phyloP scores from a whole-genome alignment of 2,797 vertebrate genomes.

The Danionella dracula region DNA sequence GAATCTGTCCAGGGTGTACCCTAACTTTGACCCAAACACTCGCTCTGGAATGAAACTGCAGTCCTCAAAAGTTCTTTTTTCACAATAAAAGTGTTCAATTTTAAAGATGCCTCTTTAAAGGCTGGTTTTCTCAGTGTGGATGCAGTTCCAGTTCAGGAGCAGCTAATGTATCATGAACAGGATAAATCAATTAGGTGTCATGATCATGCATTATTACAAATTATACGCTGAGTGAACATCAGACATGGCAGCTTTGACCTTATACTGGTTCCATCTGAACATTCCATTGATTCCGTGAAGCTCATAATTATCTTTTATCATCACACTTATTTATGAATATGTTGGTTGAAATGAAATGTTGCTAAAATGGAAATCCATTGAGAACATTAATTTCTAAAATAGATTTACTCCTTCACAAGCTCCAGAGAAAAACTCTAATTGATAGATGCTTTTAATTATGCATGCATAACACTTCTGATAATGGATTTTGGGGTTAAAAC shows the following conservation, averaged over 20 bases:
- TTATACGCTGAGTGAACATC: neutral
- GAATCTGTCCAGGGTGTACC: no score
- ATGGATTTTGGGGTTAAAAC: constrained; percentile 27
- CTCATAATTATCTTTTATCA: neutral
- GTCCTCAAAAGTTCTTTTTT: no score
- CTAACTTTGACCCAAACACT: no score
- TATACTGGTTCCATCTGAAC: neutral
- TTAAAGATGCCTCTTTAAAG: no score
- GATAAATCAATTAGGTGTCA: neutral
- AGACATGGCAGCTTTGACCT: neutral
- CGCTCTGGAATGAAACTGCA: no score
- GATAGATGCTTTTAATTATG: constrained; percentile 30
- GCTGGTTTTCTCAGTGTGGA: neutral
- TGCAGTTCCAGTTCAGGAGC: neutral
- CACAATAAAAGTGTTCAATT: no score
- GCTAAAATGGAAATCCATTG: neutral
- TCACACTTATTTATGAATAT: neutral
- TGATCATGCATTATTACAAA: neutral
- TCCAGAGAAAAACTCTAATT: constrained; percentile 6
- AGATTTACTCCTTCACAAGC: neutral
- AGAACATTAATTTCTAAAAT: neutral
- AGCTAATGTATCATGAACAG: neutral
- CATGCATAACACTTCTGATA: constrained; percentile 26
- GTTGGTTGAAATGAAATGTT: neutral
- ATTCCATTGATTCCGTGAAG: neutral